Conservation (phyloP, 2,797 vertebrate species). For the Crocidura indochinensis region DNA sequence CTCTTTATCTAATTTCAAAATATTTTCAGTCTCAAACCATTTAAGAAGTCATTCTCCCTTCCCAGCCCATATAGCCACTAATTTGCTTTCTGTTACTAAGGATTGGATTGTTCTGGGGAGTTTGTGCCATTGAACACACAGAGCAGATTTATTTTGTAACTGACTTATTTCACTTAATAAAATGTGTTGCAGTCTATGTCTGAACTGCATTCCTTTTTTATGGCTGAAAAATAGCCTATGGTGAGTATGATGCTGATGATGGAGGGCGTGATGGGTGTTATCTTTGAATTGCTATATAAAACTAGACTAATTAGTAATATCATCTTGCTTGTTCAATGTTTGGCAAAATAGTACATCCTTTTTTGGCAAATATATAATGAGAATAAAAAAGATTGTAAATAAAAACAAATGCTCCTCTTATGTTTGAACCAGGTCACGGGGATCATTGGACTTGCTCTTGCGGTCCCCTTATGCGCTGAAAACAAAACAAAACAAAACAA, state of each 20-base stretch:
- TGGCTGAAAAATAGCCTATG: background rate
- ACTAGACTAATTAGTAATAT: background rate
- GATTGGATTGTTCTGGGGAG: background rate
- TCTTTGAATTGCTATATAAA: background rate
- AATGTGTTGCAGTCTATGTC: background rate
- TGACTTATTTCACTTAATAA: background rate
- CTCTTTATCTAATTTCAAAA: background rate
- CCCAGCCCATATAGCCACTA: background rate
- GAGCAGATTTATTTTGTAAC: background rate
- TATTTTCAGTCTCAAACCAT: background rate
- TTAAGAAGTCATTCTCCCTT: background rate
- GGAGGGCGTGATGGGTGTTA: background rate
- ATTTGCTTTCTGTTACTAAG: background rate
- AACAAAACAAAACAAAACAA: no score
- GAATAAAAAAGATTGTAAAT: constrained; percentile 39
- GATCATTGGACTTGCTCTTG: no score
- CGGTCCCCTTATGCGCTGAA: no score
- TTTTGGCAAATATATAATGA: background rate
- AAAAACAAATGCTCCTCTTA: no score
- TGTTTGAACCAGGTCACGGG: no score
- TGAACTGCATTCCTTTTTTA: background rate
- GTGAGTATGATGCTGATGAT: background rate
- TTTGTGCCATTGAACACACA: background rate
- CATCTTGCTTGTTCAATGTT: background rate
- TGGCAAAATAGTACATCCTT: background rate